A percentile compares a stretch with the other conserved stretches of the same genome.
Conservation (phyloP, 2,113 vertebrate species). For the Propithecus coquereli region DNA sequence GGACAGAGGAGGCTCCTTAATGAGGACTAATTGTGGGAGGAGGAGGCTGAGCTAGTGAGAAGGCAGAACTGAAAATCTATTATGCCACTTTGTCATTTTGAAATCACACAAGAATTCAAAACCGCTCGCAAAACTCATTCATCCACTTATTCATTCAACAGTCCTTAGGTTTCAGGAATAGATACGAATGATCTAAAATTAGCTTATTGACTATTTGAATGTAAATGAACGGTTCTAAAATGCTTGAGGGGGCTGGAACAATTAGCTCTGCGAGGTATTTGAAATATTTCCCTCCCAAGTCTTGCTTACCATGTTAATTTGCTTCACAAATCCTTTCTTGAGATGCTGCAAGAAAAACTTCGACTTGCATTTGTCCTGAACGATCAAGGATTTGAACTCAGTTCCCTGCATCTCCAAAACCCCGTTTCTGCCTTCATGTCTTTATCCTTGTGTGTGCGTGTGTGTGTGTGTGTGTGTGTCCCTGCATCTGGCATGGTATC, state of each 20-base stretch:
- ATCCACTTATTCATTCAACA: neutral
- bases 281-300: neutral
- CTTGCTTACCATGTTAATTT: neutral
- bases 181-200: slow-evolving; percentile 41
- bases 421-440: neutral
- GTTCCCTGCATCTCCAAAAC: neutral
- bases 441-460: neutral
- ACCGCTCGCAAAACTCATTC: neutral
- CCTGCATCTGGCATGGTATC: too few relatives aligned
- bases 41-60: neutral
- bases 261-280: neutral
- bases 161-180: slow-evolving; percentile 25
- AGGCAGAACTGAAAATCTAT: neutral
- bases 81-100: neutral
- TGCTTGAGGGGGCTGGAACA: neutral
- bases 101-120: neutral
- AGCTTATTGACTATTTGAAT: slow-evolving; percentile 5
- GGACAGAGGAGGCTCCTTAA: slow-evolving; percentile 26
- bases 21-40: slow-evolving; percentile 32
- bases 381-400: neutral
- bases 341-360: neutral
- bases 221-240: slow-evolving; percentile 27
- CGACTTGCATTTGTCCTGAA: neutral
- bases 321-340: neutral
- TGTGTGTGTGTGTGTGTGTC: neutral